phyloP scores from a whole-genome alignment of 1,140 invertebrate genomes.

The Microplitis mediator region DNA sequence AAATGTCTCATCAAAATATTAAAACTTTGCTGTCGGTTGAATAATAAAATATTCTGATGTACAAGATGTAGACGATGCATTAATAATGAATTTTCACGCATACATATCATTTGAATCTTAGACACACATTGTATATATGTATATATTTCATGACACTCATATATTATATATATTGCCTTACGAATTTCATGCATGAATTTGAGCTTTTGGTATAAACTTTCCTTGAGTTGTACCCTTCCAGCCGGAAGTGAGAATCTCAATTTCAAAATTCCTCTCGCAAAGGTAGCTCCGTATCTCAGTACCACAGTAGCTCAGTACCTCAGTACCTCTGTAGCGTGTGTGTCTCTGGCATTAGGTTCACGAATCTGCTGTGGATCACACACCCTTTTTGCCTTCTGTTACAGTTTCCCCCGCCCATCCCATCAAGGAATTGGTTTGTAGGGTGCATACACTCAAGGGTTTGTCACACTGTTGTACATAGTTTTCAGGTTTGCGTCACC shows the following conservation, averaged over 20 bases:
- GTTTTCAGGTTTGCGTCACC: not conserved
- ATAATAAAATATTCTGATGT: too few species aligned
- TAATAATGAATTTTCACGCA: not conserved
- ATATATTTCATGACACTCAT: not conserved
- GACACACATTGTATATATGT: not conserved
- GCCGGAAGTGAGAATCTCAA: slow-evolving; percentile 22
- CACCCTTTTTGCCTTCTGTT: not conserved
- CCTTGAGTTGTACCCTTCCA: slow-evolving; percentile 7
- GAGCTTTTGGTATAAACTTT: slow-evolving; percentile 2
- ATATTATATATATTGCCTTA: not conserved
- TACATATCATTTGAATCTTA: not conserved
- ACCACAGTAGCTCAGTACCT: not conserved
- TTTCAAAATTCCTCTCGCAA: not conserved
- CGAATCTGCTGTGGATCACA: not conserved
- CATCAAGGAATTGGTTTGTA: slow-evolving; percentile 10
- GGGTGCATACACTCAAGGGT: not conserved
- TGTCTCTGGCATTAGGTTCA: not conserved
- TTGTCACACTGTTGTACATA: slow-evolving; percentile 9
- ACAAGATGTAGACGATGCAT: not conserved
- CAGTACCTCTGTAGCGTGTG: not conserved
- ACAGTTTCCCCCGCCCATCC: not conserved
- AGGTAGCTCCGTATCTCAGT: not conserved
- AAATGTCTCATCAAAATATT: too few species aligned
- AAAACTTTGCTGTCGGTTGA: too few species aligned
- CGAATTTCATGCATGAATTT: slow-evolving; percentile 21